Evolutionary conservation across 2,888 invertebrate species (phyloP).

Genomic region (Norana najaformis): DNA sequence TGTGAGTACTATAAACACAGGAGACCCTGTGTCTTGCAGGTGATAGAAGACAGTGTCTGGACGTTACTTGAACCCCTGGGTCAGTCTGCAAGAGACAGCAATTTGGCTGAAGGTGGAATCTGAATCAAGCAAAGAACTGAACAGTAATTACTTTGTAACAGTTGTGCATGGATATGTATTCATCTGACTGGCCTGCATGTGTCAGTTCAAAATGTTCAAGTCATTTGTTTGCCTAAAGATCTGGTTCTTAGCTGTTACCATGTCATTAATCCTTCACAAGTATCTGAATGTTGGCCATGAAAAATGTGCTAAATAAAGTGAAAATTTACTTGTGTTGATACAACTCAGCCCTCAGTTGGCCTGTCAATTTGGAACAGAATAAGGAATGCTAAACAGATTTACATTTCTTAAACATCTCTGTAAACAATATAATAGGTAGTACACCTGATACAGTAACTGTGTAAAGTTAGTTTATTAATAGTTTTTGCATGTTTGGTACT

Average conservation of each 20-base stretch:
- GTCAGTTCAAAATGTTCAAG: background rate
- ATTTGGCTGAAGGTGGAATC: too few relatives aligned
- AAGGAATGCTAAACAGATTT: background rate
- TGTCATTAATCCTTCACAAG: background rate
- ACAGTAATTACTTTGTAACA: background rate
- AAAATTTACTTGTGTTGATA: too few relatives aligned
- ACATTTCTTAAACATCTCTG: background rate
- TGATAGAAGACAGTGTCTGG: too few relatives aligned
- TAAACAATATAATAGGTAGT: background rate
- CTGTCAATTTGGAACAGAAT: background rate
- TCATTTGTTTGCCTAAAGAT: background rate
- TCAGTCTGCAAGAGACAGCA: too few relatives aligned
- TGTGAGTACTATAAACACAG: too few relatives aligned
- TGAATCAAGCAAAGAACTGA: too few relatives aligned
- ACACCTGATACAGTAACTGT: background rate
- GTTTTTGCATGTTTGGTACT: background rate
- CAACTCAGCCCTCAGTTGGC: too few relatives aligned
- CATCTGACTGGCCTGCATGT: background rate
- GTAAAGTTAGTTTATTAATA: background rate
- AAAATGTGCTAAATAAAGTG: background rate
- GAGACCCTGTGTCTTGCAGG: too few relatives aligned
- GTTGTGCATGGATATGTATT: background rate
- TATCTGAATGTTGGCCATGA: background rate
- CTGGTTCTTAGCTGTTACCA: background rate
- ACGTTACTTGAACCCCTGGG: too few relatives aligned